Evolutionary conservation across 2,888 invertebrate genomes (phyloP), one percentile per base, ranked within the genome.

Genomic region (Amiota minor): DNA sequence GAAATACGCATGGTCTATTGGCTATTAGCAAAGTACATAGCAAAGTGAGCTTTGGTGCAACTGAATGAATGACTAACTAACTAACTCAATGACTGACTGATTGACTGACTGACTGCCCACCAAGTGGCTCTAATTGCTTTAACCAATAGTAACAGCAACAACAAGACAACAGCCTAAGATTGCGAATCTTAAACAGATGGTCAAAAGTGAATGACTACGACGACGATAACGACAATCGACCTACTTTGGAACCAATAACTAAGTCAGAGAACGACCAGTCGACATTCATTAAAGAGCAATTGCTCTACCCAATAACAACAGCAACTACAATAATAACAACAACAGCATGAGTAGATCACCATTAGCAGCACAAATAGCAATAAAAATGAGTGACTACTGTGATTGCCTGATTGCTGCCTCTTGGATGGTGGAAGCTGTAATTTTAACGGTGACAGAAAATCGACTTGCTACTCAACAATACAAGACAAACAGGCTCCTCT

Each of bases 141-240:
- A 75, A 35, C 6, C 6, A 35, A 35, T 8, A 35, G 6, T 35
- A 35, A 35, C 6, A 35, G 35, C 35, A 35, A 35, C 35, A 35
- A 35, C 4, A 35, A 77, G 77, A 74, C 77, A 78, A 73, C 75
- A 16, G 56, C 50, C 75, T 75, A 80, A 77, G 81, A 80, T 65
- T 65, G 65, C 47, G 45, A 65, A 65, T 65, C 47, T 35, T 35
- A 65, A 65, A 65, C 65, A 65, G 65, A 65, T 65, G 65, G 65
- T 65, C 65, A 59, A 59, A 59, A 50, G 53, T 20, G 59, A 9
- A 18, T 59, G 59, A 81, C 76, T 80, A 79, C 78, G 35, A 6
- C 35, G 77, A 70, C 76, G 78, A 74, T 62, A 73, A 62, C 35
- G 18, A 47, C 62, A 4, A 65, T 45, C 64, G 55, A 62, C 64